Percentiles rank a stretch among this genome's conserved stretches.
Evolutionary conservation across 2,888 invertebrate genomes (phyloP).

Genomic region (Scaptomyza reducta): DNA sequence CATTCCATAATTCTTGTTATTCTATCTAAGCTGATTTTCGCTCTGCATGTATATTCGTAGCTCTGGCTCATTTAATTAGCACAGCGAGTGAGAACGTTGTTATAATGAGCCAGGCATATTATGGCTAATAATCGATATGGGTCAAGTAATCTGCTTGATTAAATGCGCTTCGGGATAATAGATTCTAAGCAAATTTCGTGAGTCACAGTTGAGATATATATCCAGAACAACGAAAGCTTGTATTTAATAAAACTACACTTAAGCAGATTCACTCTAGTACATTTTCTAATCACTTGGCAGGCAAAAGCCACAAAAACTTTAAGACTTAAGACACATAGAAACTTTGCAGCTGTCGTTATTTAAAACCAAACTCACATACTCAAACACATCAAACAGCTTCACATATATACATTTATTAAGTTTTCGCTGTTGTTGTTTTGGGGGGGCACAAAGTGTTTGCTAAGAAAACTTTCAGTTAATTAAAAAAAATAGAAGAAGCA

Average conservation of each 20-base stretch:
- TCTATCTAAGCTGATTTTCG: conserved; percentile 6
- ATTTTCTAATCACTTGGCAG: conserved; percentile 37
- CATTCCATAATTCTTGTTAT: conserved; percentile 11
- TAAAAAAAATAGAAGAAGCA: conserved; percentile 47
- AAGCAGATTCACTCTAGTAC: conserved; percentile 1
- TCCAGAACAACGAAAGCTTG: not conserved
- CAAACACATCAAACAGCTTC: conserved; percentile 3
- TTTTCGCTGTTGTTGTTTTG: conserved; percentile 24
- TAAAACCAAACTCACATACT: conserved; percentile 14
- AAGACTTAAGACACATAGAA: conserved; percentile 48
- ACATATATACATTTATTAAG: conserved; percentile 43
- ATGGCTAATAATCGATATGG: conserved; percentile 8
- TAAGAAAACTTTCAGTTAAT: conserved; percentile 63
- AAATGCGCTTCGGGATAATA: conserved; percentile 9
- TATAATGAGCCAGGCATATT: conserved; percentile 9
- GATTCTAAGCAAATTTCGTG: not conserved
- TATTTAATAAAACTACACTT: conserved; percentile 18
- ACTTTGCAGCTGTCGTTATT: conserved; percentile 32
- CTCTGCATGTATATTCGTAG: not conserved
- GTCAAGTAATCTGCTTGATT: conserved; percentile 21
- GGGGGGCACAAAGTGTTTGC: conserved; percentile 42
- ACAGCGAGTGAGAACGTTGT: not conserved
- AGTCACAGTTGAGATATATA: not conserved
- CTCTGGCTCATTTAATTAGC: conserved; percentile 27
- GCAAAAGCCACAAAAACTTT: conserved; percentile 61